Conservation (phyloP, 2,888 invertebrate species). For the Pristionchus maxplancki region DNA sequence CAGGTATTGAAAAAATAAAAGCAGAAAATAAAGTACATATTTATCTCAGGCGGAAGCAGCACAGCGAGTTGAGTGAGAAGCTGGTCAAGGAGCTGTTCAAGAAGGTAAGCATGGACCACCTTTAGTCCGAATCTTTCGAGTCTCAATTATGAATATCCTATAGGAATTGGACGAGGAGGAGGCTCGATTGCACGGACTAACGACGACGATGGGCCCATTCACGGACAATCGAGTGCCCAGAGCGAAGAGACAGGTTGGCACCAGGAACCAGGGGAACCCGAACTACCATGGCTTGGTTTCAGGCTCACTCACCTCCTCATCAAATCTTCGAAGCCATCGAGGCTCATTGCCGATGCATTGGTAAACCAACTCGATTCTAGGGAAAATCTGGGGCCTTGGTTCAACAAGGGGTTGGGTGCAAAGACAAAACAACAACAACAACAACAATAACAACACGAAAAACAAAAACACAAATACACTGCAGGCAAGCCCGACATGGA, state of each 20-base stretch:
- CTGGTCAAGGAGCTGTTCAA: slow-evolving; percentile 60
- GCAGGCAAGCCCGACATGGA: slow-evolving; percentile 67
- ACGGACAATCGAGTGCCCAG: neutral
- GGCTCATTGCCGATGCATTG: slow-evolving; percentile 68
- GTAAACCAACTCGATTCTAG: neutral
- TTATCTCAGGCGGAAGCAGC: slow-evolving; percentile 57
- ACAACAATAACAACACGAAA: no score
- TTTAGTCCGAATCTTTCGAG: neutral
- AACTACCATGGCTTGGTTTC: neutral
- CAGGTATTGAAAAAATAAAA: neutral
- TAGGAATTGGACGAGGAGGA: slow-evolving; percentile 45
- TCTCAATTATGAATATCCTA: no score
- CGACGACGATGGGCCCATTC: neutral
- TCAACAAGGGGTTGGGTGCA: no score
- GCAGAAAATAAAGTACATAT: no score
- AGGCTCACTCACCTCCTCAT: slow-evolving; percentile 25
- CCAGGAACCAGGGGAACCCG: neutral
- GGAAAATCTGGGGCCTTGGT: neutral
- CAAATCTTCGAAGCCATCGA: slow-evolving; percentile 66
- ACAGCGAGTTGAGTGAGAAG: slow-evolving; percentile 54
- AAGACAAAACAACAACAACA: no score
- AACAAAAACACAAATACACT: neutral
- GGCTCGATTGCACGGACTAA: neutral
- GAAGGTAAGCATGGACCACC: slow-evolving; percentile 55
- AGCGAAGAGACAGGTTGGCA: slow-evolving; percentile 40